These are phyloP conservation scores for Reticulitermes lucifugus DNA, from an alignment of 2,888 invertebrate species.

Conservation along the genomic window DNA sequence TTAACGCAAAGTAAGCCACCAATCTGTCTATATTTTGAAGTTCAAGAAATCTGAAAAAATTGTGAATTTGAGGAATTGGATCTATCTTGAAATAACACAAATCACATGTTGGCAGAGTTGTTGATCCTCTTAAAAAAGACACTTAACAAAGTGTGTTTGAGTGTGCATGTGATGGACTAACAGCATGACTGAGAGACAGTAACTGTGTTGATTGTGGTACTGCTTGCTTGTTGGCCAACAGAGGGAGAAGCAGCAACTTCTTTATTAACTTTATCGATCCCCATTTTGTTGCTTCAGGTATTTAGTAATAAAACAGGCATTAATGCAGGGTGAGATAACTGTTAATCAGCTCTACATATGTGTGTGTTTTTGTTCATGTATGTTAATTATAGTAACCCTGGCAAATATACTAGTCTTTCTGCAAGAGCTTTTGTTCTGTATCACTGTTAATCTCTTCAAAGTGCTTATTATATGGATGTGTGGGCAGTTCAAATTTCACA, in stretches of 20 bases:
- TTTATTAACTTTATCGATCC: not conserved
- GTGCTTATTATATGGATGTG: not conserved
- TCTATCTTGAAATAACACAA: too few relatives aligned
- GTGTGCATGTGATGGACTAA: conserved; percentile 21
- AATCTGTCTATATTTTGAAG: too few relatives aligned
- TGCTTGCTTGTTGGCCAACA: conserved; percentile 8
- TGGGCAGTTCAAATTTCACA: not conserved
- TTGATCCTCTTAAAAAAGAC: not conserved
- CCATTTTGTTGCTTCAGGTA: not conserved
- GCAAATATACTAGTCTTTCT: not conserved
- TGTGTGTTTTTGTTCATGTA: conserved; percentile 10
- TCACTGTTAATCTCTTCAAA: not conserved
- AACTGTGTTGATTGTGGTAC: not conserved
- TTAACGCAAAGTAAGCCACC: too few relatives aligned
- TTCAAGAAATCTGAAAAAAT: too few relatives aligned
- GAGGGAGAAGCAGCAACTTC: conserved; percentile 11
- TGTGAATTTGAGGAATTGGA: too few relatives aligned
- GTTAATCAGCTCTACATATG: not conserved
- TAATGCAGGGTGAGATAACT: not conserved
- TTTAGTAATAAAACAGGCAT: not conserved
- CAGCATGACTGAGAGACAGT: not conserved
- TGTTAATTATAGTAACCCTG: not conserved
- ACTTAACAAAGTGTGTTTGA: not conserved
- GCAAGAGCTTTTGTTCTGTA: not conserved
- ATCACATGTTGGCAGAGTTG: not conserved